A percentile compares a stretch with the other conserved stretches of the same genome.
Evolutionary conservation across 2,797 vertebrate genomes (phyloP).

Genomic region (Lutjanus campechanus): DNA sequence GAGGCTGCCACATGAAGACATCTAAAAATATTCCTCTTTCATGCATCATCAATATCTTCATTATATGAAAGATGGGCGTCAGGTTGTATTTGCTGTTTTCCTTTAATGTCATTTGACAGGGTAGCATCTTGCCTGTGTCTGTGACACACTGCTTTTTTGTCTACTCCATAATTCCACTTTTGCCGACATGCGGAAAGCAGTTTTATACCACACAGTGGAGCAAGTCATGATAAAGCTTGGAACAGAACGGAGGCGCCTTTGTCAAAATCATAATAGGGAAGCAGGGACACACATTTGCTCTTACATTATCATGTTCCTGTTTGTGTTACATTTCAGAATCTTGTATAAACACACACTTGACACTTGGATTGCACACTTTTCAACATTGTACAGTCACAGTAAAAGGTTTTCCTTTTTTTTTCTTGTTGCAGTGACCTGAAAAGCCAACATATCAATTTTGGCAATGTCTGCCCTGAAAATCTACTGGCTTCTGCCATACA

Average conservation of each 20-base stretch:
- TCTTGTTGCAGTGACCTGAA: no score
- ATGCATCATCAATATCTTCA: slow-evolving; percentile 88
- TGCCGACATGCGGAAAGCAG: slow-evolving; percentile 65
- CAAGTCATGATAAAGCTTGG: slow-evolving; percentile 51
- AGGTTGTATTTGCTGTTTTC: slow-evolving; percentile 79
- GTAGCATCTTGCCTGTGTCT: slow-evolving; percentile 80
- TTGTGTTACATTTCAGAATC: slow-evolving; percentile 13
- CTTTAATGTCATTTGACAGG: slow-evolving; percentile 82
- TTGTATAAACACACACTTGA: slow-evolving; percentile 14
- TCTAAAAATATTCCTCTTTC: slow-evolving; percentile 87
- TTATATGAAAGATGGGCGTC: slow-evolving; percentile 85
- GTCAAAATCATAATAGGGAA: slow-evolving; percentile 40
- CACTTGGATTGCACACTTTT: slow-evolving; percentile 7
- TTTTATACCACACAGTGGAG: slow-evolving; percentile 44
- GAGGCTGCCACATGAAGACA: slow-evolving; percentile 56
- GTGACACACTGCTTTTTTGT: slow-evolving; percentile 76
- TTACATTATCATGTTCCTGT: slow-evolving; percentile 19
- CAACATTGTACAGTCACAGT: not conserved
- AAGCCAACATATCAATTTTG: no score
- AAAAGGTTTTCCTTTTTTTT: not conserved
- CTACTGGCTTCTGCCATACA: no score
- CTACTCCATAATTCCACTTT: slow-evolving; percentile 74
- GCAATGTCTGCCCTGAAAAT: no score
- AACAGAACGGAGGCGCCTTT: slow-evolving; percentile 35
- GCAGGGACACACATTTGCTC: slow-evolving; percentile 20